Conservation (phyloP, 2,888 invertebrate genomes). For the Dascillus cervinus region DNA sequence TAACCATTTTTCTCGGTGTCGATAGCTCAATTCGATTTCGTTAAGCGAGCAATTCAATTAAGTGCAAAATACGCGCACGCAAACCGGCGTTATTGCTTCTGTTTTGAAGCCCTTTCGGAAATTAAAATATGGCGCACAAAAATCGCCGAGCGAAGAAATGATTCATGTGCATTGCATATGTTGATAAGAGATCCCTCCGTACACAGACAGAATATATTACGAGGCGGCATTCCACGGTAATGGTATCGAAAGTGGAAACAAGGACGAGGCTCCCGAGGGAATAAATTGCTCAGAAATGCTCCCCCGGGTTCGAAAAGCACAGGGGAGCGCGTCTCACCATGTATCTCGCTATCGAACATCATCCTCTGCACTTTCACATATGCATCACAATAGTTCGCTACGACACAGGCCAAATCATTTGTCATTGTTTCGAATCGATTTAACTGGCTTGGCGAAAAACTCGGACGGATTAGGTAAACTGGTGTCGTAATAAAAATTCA, state of each 20-base stretch:
- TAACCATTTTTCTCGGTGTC: no score
- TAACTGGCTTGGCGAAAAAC: neutral
- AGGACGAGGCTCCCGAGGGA: slow-evolving; percentile 25
- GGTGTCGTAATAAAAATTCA: neutral
- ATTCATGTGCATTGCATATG: slow-evolving; percentile 26
- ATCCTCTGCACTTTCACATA: slow-evolving; percentile 10
- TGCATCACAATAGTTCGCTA: slow-evolving; percentile 14
- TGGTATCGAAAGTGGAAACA: slow-evolving; percentile 33
- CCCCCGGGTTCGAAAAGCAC: slow-evolving; percentile 11
- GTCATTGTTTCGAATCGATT: no score
- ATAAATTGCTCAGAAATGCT: slow-evolving; percentile 19
- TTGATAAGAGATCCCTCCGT: slow-evolving; percentile 23
- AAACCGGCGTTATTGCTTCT: no score
- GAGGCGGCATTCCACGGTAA: slow-evolving; percentile 24
- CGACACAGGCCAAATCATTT: slow-evolving; percentile 10
- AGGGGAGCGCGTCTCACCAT: slow-evolving; percentile 13
- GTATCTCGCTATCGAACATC: slow-evolving; percentile 6
- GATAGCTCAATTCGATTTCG: no score
- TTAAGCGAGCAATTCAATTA: no score
- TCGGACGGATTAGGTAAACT: neutral
- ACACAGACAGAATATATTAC: slow-evolving; percentile 20
- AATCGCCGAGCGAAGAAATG: no score
- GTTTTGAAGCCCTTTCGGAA: no score
- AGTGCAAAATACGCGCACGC: no score
- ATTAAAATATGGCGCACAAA: no score